Evolutionary conservation across 2,888 invertebrate genomes (phyloP).

Genomic region (Pasiphila rectangulata): DNA sequence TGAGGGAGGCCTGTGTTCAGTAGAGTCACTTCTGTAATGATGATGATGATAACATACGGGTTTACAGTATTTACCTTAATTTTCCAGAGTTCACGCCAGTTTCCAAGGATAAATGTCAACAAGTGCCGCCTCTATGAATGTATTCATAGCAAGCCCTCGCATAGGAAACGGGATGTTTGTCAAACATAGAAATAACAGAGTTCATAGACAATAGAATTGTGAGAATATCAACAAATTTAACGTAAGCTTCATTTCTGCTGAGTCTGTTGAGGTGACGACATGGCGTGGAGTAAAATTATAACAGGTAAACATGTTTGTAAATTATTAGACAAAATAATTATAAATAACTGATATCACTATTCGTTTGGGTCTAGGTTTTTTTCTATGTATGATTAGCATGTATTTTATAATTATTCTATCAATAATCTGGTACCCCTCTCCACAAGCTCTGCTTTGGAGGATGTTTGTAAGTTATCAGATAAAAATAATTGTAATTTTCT

Average conservation of each 20-base stretch:
- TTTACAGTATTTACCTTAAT: slow-evolving; percentile 1
- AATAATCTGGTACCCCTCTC: too few species aligned
- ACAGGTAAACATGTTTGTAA: slow-evolving; percentile 36
- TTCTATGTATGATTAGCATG: too few species aligned
- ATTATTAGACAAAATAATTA: neutral
- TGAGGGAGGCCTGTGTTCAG: too few species aligned
- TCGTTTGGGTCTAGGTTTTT: too few species aligned
- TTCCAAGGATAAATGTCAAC: slow-evolving; percentile 41
- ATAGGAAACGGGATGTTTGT: slow-evolving; percentile 36
- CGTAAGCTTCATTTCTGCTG: slow-evolving; percentile 21
- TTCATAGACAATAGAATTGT: slow-evolving; percentile 40
- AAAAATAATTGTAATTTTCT: too few species aligned
- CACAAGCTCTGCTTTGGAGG: too few species aligned
- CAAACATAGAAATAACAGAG: slow-evolving; percentile 15
- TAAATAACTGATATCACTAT: too few species aligned
- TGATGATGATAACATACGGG: too few species aligned
- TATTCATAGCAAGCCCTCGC: slow-evolving; percentile 26
- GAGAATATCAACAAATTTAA: neutral
- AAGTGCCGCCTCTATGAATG: slow-evolving; percentile 47
- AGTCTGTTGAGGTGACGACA: slow-evolving; percentile 30
- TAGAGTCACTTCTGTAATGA: too few species aligned
- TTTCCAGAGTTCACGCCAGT: slow-evolving; percentile 50
- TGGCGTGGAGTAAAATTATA: slow-evolving; percentile 25
- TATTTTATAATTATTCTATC: too few species aligned
- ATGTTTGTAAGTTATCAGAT: too few species aligned